phyloP scores from a whole-genome alignment of 2,797 vertebrate species.

The Kryptopterus vitreolus region DNA sequence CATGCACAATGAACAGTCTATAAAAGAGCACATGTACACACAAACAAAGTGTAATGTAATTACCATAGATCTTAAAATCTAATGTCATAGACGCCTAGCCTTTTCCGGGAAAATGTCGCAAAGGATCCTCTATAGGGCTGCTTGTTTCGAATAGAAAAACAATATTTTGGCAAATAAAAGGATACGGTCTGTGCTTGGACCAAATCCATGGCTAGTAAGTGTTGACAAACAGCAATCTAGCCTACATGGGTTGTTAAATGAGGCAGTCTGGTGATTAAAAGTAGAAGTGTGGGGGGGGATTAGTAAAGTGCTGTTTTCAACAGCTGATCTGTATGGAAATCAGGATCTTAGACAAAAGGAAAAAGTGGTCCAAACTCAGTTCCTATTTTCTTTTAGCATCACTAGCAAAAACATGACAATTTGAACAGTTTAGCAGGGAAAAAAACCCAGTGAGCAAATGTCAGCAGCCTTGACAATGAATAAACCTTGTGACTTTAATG shows the following conservation, averaged over 20 bases:
- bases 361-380: not conserved
- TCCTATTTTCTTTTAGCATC: not conserved
- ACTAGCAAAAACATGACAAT: not conserved
- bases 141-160: not conserved
- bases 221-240: not conserved
- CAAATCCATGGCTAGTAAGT: not conserved
- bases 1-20: not conserved
- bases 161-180: not conserved
- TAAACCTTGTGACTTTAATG: slow-evolving; percentile 13
- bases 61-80: not conserved
- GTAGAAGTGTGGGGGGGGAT: not conserved
- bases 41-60: not conserved
- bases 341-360: not conserved
- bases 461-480: slow-evolving; percentile 14
- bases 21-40: not conserved
- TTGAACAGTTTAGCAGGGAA: slow-evolving; percentile 9
- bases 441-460: not conserved
- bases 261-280: not conserved
- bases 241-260: not conserved
- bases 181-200: not conserved
- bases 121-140: not conserved
- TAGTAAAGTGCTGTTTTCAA: not conserved
- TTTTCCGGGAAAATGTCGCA: not conserved
- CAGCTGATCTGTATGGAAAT: not conserved
- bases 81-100: not conserved